A percentile compares a stretch with the other conserved stretches of the same genome.
phyloP scores from a whole-genome alignment of 2,113 vertebrate genomes.

The Scomber japonicus region DNA sequence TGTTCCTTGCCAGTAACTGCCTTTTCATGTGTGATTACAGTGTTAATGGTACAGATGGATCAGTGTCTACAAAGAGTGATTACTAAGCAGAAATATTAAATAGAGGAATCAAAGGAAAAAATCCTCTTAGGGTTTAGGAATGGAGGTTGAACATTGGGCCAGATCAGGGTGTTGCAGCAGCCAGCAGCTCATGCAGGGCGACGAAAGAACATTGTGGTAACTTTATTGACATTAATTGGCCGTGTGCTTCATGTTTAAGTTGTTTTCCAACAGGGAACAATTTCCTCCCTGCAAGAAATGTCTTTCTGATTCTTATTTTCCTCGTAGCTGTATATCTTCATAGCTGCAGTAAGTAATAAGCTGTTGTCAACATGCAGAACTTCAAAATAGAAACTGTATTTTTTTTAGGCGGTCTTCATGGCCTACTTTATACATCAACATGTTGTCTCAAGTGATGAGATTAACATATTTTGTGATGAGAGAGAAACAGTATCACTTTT shows the following conservation, averaged over 20 bases:
- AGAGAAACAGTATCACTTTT: neutral
- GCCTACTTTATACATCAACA: no score
- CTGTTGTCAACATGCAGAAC: neutral
- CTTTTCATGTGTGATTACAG: conserved; percentile 22
- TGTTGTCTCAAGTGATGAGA: neutral
- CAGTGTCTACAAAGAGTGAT: conserved; percentile 16
- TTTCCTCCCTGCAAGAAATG: neutral
- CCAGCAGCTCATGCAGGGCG: neutral
- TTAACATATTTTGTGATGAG: neutral
- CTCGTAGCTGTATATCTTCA: neutral
- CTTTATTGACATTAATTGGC: conserved; percentile 39
- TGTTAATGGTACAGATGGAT: conserved; percentile 38
- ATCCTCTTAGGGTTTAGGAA: conserved; percentile 32
- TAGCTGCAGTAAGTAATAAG: neutral
- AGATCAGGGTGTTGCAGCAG: neutral
- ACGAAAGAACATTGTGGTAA: neutral
- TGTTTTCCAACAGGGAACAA: conserved; percentile 9
- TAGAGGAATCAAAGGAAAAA: conserved; percentile 11
- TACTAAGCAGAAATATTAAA: conserved; percentile 39
- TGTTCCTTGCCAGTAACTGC: neutral
- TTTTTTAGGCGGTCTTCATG: no score
- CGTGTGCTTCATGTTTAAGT: conserved; percentile 3
- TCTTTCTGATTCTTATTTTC: conserved; percentile 3
- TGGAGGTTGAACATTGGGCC: neutral
- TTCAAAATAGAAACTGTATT: neutral